Conservation (phyloP, 2,113 vertebrate genomes). For the Pipra filicauda region DNA sequence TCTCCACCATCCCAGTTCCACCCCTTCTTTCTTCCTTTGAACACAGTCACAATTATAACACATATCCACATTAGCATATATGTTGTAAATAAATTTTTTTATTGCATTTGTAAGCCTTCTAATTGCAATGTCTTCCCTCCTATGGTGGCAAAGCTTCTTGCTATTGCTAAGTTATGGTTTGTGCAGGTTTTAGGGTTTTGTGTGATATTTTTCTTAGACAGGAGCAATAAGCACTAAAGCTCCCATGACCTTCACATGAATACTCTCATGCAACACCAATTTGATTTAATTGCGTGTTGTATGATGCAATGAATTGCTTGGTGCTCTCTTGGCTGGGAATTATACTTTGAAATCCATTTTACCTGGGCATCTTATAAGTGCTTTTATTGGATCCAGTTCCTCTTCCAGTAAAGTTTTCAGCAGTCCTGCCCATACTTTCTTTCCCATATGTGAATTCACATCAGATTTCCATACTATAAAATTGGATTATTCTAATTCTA, state of each 20-base stretch:
- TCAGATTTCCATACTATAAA: background rate
- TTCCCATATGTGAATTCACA: background rate
- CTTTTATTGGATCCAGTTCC: background rate
- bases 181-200: background rate
- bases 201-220: background rate
- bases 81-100: background rate
- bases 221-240: background rate
- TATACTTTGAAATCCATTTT: background rate
- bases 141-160: background rate
- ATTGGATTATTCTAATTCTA: background rate
- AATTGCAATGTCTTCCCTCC: background rate
- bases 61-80: background rate
- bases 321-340: background rate
- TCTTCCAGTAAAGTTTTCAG: background rate
- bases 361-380: background rate
- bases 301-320: background rate
- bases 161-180: background rate
- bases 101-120: background rate
- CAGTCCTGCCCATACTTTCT: background rate
- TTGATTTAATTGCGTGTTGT: background rate
- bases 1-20: background rate
- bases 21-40: background rate
- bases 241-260: background rate
- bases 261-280: rapidly evolving
- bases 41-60: background rate